These are phyloP conservation scores for Rhorus exstirpatorius DNA, from an alignment of 2,888 invertebrate genomes.

Conservation along the genomic window DNA sequence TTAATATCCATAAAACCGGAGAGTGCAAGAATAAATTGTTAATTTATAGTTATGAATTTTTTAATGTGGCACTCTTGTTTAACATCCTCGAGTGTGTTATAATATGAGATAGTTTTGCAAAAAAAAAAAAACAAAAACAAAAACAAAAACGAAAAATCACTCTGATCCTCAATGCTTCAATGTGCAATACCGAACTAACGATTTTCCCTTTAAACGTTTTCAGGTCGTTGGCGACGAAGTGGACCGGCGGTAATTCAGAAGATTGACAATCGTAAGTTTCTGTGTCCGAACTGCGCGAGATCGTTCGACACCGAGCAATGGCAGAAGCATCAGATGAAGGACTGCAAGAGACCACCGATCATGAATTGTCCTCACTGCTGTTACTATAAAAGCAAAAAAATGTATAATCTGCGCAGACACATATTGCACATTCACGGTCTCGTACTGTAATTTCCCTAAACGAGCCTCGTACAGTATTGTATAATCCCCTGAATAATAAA, in stretches of 20 bases:
- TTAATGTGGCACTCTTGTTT: constrained; percentile 32
- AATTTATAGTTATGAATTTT: constrained; percentile 46
- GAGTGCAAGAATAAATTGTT: constrained; percentile 62
- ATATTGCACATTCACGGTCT: constrained; percentile 78
- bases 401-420: constrained; percentile 83
- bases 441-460: constrained; percentile 46
- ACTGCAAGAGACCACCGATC: constrained; percentile 85
- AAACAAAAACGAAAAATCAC: no score
- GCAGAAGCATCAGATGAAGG: constrained; percentile 83
- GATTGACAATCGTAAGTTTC: constrained; percentile 77
- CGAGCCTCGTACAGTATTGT: constrained; percentile 38
- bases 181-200: constrained; percentile 27
- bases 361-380: constrained; percentile 83
- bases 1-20: constrained; percentile 27
- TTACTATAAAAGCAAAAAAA: constrained; percentile 83
- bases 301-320: constrained; percentile 88
- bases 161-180: no score
- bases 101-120: constrained; percentile 19
- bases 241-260: constrained; percentile 44
- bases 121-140: no score
- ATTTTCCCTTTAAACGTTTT: constrained; percentile 57
- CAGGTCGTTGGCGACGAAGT: constrained; percentile 61
- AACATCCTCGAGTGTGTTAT: constrained; percentile 23
- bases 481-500: constrained; percentile 27
- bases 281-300: constrained; percentile 87